Base-by-base conservation (phyloP, 2,888 invertebrate genomes). In the Synanthedon andrenaeformis region DNA sequence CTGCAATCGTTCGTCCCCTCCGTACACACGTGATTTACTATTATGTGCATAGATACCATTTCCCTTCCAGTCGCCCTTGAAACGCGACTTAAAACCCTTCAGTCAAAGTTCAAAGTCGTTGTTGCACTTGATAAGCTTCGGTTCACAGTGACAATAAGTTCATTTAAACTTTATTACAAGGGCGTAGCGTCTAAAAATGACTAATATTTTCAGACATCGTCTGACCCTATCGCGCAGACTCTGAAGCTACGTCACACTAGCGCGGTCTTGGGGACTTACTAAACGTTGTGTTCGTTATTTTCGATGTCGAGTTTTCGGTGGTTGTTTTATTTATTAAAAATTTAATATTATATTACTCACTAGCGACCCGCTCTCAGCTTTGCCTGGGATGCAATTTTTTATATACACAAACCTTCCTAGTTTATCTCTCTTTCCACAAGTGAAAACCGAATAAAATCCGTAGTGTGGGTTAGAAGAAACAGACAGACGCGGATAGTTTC, bases 1-100 rank as follows among this genome's bases (percentile, higher is more conserved):
- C 78, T 82, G 77, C 79, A 79, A 82, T 85, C 82, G 76, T 76
- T 74, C 76, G 72, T 72, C 76, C 76, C 82, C 80, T 69, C 66
- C 55, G 56, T 67, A 69, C 69, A 70, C 82, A 79, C 75, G 76
- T 79, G 80, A 76, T 75, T 54, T 52, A 52, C n/a, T 49, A 52
- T 17, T 50, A 53, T 54, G 52, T 73, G 70, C 70, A 74, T 70
- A 69, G 75, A 76, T 76, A 76, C 66, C 74, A 67, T 69, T 73
- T 49, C 11, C n/a, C 14, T 8, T 45, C 45, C 12, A 45, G n/a
- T 2, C 5, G 14, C 12, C 45, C n/a, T 45, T 45, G 13, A 45
- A 45, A 45, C 45, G 4, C n/a, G 45, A 45, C 45, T 45, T 45
- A 13, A 42, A 42, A 23, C 10, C 53, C 41, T 13, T 42, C 48